Evolutionary conservation across 2,888 invertebrate species (phyloP), one percentile per base, ranked within the genome.

Genomic region (Nymphalis polychloros): DNA sequence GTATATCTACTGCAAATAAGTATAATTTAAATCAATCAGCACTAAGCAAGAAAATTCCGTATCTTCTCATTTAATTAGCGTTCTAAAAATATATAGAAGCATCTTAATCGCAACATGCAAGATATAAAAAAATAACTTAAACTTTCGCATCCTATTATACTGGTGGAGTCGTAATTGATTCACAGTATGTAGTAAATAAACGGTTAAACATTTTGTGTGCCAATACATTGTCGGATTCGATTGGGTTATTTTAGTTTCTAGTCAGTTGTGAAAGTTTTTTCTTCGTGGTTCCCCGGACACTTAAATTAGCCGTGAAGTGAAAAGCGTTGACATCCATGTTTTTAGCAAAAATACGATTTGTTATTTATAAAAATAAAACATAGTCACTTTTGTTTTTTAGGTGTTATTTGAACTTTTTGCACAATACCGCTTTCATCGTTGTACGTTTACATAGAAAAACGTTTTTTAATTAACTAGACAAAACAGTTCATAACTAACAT

Each of bases 291-390:
- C 77, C 77, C 72, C 69, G 74, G 75, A 73, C 76, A 75, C 77
- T 78, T 78, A 82, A 84, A 83, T 83, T 82, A 78, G 74, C 80
- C 82, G 80, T 82, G 80, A 83, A 81, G 81, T 79, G 81, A 82
- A 83, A 84, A 71, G 60, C 63, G 55, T 46, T 63, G 60, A 70
- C 67, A 70, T 55, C 65, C 41, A 66, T 59, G 41, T 53, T 66
- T 63, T 69, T 47, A 47, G 31, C 59, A 68, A 64, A 68, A 64
- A 61, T 41, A 13, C 20, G 19, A 35, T 57, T 57, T 41, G 41
- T 55, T 17, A 27, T 17, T 55, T 17, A n/a, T 55, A 53, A 31
- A 55, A 31, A 27, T 31, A 55, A 55, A 31, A 31, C 23, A 8
- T 50, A 10, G 31, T 31, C 17, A 55, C 31, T 16, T 31, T 31